Conservation (phyloP, 2,113 vertebrate species). For the Pongo abelii region DNA sequence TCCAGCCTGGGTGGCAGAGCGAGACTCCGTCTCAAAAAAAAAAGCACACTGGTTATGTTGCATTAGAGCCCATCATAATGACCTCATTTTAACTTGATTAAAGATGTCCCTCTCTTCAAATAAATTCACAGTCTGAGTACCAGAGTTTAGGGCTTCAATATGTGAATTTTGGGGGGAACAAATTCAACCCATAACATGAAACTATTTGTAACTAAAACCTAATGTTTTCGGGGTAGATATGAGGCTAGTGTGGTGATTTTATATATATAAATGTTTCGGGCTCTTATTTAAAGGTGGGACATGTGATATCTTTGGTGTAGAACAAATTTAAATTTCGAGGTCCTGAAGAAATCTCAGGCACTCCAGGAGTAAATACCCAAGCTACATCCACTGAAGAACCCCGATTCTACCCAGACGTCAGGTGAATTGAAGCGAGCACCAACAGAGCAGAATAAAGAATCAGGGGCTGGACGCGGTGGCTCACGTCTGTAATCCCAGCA, state of each 20-base stretch:
- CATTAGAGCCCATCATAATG: not conserved
- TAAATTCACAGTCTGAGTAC: not conserved
- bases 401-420: rapidly evolving
- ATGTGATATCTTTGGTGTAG: not conserved
- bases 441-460: not conserved
- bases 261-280: not conserved
- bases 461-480: not conserved
- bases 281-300: not conserved
- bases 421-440: not conserved
- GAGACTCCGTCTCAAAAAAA: too few species aligned
- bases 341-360: not conserved
- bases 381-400: not conserved
- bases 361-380: not conserved
- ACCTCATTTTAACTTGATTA: not conserved
- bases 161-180: too few species aligned
- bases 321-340: not conserved
- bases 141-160: not conserved
- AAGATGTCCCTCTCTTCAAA: not conserved
- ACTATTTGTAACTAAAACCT: not conserved
- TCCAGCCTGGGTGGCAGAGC: too few species aligned
- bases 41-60: not conserved
- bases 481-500: too few species aligned
- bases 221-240: not conserved
- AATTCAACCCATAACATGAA: not conserved
- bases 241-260: not conserved